A percentile compares a stretch with the other conserved stretches of the same genome.
Evolutionary conservation across 1,140 invertebrate genomes (phyloP).

Genomic region (Drosophila willistoni): DNA sequence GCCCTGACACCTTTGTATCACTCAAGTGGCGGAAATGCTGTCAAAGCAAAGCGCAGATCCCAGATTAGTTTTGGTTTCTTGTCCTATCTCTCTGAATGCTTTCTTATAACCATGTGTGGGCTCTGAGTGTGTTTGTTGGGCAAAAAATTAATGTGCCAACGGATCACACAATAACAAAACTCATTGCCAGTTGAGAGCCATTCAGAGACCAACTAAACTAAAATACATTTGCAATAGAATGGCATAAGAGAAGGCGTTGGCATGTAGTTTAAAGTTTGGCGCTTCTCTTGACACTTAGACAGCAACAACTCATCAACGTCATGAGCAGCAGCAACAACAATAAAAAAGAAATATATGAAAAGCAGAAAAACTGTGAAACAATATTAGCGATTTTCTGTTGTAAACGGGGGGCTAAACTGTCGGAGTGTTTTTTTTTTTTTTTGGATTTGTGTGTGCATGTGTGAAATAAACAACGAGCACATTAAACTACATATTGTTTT

Average conservation of each 20-base stretch:
- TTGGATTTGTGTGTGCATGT: slow-evolving; percentile 27
- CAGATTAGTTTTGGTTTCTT: slow-evolving; percentile 54
- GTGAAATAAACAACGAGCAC: slow-evolving; percentile 50
- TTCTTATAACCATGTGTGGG: slow-evolving; percentile 10
- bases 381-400: slow-evolving; percentile 61
- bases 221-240: slow-evolving; percentile 55
- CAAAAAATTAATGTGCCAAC: slow-evolving; percentile 69
- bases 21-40: slow-evolving; percentile 65
- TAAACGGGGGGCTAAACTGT: background rate
- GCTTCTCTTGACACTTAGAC: slow-evolving; percentile 79
- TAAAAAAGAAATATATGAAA: slow-evolving; percentile 30
- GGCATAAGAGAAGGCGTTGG: slow-evolving; percentile 46
- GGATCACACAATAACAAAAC: slow-evolving; percentile 20
- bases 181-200: slow-evolving; percentile 26
- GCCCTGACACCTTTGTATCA: slow-evolving; percentile 58
- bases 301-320: slow-evolving; percentile 81
- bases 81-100: slow-evolving; percentile 13
- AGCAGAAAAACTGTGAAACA: slow-evolving; percentile 66
- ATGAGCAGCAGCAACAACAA: slow-evolving; percentile 46
- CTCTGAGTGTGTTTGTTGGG: background rate
- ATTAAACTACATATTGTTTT: background rate
- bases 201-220: slow-evolving; percentile 35
- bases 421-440: too few relatives aligned
- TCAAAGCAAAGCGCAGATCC: slow-evolving; percentile 69
- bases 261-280: slow-evolving; percentile 80